These are phyloP conservation scores for Blennius ocellaris DNA, from an alignment of 2,113 vertebrate species.

Conservation along the genomic window DNA sequence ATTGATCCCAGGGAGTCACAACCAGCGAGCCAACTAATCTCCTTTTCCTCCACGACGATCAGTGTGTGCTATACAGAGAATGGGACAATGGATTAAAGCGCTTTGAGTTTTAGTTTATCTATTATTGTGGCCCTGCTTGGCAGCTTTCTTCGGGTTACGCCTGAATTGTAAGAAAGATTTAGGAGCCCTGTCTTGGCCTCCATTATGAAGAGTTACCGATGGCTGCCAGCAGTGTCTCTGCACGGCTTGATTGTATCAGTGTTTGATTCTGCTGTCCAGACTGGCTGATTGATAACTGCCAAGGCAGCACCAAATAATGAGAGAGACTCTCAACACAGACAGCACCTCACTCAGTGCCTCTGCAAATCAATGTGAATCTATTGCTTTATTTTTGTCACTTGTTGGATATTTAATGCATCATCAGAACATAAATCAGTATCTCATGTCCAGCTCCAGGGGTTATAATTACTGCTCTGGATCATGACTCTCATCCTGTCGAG, in stretches of 20 bases:
- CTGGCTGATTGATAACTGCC: slow-evolving; percentile 30
- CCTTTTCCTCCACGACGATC: not conserved
- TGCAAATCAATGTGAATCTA: slow-evolving; percentile 1
- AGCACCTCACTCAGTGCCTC: not conserved
- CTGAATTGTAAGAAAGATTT: slow-evolving; percentile 47
- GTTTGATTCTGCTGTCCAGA: slow-evolving; percentile 5
- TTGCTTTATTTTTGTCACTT: slow-evolving; percentile 7
- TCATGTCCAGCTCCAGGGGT: not conserved
- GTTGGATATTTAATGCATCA: slow-evolving; percentile 2
- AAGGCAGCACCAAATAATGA: slow-evolving; percentile 14
- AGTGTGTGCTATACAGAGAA: slow-evolving; percentile 12
- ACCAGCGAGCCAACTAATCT: slow-evolving; percentile 7
- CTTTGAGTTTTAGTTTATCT: slow-evolving; percentile 49
- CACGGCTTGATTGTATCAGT: slow-evolving; percentile 40
- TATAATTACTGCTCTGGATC: not conserved
- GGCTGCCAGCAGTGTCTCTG: slow-evolving; percentile 53
- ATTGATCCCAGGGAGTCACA: slow-evolving; percentile 20
- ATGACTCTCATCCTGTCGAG: not conserved
- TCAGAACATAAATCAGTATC: not conserved
- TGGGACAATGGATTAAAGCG: slow-evolving; percentile 24
- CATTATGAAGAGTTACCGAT: slow-evolving; percentile 55
- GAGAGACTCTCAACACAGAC: not conserved
- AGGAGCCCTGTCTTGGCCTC: slow-evolving; percentile 52
- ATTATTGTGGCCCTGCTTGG: slow-evolving; percentile 14
- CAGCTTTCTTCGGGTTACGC: slow-evolving; percentile 48